These are phyloP conservation scores for Pituophis catenifer DNA, from an alignment of 2,113 vertebrate species.

Conservation along the genomic window DNA sequence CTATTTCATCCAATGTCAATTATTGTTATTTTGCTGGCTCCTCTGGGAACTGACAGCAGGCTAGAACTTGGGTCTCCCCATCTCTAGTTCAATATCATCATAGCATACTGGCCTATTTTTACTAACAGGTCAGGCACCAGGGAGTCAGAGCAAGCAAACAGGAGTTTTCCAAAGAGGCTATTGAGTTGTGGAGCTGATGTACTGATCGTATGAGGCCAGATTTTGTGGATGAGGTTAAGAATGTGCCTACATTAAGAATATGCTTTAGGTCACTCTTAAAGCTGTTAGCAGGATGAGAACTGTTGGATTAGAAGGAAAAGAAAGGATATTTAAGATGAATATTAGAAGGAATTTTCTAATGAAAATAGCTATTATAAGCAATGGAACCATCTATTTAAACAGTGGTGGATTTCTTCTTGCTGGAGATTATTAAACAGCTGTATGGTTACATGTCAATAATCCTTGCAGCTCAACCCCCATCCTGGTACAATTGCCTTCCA, in stretches of 20 bases:
- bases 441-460: neutral
- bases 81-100: neutral
- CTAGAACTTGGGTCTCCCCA: neutral
- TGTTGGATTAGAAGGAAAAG: neutral
- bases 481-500: neutral
- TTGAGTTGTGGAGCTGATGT: neutral
- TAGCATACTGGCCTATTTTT: neutral
- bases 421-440: neutral
- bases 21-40: neutral
- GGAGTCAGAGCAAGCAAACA: neutral
- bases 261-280: neutral
- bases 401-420: neutral
- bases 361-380: neutral
- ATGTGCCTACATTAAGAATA: neutral
- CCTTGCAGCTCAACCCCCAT: neutral
- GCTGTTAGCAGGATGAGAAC: neutral
- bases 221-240: neutral
- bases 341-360: neutral
- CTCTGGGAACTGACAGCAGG: neutral
- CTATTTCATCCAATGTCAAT: conserved; percentile 35
- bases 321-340: neutral
- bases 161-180: neutral
- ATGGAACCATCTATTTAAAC: neutral
- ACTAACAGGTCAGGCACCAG: neutral
- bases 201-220: neutral